These are phyloP conservation scores for Nymphalis polychloros DNA, from an alignment of 2,888 invertebrate genomes.

Conservation along the genomic window DNA sequence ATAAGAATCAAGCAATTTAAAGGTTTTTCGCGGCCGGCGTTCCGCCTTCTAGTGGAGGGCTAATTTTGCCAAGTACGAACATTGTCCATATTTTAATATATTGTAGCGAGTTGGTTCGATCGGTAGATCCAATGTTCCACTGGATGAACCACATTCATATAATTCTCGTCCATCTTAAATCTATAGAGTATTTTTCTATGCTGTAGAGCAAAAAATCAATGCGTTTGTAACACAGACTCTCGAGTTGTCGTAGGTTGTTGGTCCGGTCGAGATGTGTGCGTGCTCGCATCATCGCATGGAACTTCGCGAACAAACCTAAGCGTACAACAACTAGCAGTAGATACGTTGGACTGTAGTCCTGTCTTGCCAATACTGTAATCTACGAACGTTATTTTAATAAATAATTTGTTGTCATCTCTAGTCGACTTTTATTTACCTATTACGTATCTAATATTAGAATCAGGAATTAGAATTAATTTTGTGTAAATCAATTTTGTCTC, in stretches of 20 bases:
- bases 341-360: slow-evolving; percentile 54
- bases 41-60: background rate
- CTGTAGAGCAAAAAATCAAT: background rate
- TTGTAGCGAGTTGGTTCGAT: background rate
- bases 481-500: too few relatives aligned
- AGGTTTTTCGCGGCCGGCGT: too few relatives aligned
- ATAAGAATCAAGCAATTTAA: too few relatives aligned
- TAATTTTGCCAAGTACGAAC: background rate
- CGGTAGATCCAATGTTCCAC: background rate
- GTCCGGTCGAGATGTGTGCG: too few relatives aligned
- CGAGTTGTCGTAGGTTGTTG: background rate
- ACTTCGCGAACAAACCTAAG: background rate
- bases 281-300: background rate
- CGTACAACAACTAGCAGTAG: slow-evolving; percentile 31
- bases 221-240: too few relatives aligned
- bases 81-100: background rate
- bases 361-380: slow-evolving; percentile 61
- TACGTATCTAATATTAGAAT: too few relatives aligned
- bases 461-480: too few relatives aligned
- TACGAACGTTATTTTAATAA: slow-evolving; percentile 67
- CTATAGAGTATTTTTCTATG: slow-evolving; percentile 2
- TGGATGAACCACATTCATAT: too few relatives aligned
- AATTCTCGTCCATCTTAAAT: background rate
- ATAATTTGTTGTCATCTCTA: slow-evolving; percentile 63
- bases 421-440: slow-evolving; percentile 34